Percentiles rank a stretch among this genome's conserved stretches.
Conservation (phyloP, 2,797 vertebrate genomes). For the Myotis myotis region DNA sequence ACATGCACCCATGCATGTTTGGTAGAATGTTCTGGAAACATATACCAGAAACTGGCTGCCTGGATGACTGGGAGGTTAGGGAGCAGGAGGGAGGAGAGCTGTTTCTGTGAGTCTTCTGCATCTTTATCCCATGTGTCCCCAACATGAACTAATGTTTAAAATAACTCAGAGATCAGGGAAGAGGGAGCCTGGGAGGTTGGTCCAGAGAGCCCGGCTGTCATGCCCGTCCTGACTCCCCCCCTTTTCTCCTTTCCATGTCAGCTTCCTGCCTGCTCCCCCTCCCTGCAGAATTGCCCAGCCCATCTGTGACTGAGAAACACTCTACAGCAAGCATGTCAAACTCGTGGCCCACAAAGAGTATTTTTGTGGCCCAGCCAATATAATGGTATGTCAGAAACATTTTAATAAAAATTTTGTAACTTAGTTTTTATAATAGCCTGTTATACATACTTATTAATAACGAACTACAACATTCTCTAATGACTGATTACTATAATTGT, state of each 20-base stretch:
- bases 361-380: no score
- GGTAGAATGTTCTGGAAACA: neutral
- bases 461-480: no score
- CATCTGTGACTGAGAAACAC: constrained; percentile 57
- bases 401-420: no score
- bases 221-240: neutral
- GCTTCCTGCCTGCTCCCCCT: neutral
- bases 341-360: no score
- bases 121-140: neutral
- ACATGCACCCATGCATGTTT: neutral
- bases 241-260: no score
- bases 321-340: no score
- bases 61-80: neutral
- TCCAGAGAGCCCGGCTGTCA: neutral
- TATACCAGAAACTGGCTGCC: neutral
- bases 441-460: no score
- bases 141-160: neutral
- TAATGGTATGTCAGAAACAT: no score
- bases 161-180: neutral
- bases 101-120: neutral
- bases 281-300: neutral
- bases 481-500: no score
- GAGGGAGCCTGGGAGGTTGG: neutral
- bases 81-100: neutral
- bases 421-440: no score